Base-by-base conservation (phyloP, 1,140 invertebrate genomes). In the Pygmarrhopalites habei region DNA sequence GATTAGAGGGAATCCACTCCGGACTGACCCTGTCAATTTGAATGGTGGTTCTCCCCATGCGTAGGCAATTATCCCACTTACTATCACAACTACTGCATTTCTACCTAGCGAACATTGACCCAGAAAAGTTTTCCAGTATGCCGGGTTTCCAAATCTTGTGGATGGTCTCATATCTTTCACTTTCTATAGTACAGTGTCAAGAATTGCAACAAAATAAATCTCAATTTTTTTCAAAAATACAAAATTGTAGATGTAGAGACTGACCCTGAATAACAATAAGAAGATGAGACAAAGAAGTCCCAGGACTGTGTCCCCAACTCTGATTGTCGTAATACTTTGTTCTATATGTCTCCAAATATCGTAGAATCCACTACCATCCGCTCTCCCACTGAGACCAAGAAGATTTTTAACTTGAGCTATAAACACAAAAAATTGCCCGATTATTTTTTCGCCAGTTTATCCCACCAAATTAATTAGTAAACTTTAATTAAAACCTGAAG, bases 351-450 rank as follows among this genome's bases (percentile, higher is more conserved):
- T 67, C 52, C 66, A 80, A 70, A 0, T 75, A 72, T n/a, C 78
- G 53, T 77, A 19, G 30, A 80, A 79, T 0, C 74, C 75, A n/a
- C 75, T 73, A 21, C 73, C 75, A 49, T 75, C 73, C 4, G 73
- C 86, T 80, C 74, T 74, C 1, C 28, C 69, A 21, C 77, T 79
- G 1, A 90, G 75, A 1, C 88, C 88, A 2, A 90, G 77, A 47
- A 91, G 81, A 72, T 86, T 84, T 76, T 89, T 92, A 25, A 92
- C 77, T 78, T 55, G 51, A 14, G 23, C 7, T n/a, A n/a, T n/a
- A n/a, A n/a, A n/a, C n/a, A n/a, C n/a, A n/a, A n/a, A n/a, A n/a
- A n/a, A n/a, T n/a, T n/a, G n/a, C n/a, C n/a, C n/a, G n/a, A n/a
- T n/a, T n/a, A n/a, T n/a, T n/a, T n/a, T n/a, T n/a, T n/a, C n/a